Conservation (phyloP, 2,113 vertebrate genomes). For the Brachypodius melanocephalos region DNA sequence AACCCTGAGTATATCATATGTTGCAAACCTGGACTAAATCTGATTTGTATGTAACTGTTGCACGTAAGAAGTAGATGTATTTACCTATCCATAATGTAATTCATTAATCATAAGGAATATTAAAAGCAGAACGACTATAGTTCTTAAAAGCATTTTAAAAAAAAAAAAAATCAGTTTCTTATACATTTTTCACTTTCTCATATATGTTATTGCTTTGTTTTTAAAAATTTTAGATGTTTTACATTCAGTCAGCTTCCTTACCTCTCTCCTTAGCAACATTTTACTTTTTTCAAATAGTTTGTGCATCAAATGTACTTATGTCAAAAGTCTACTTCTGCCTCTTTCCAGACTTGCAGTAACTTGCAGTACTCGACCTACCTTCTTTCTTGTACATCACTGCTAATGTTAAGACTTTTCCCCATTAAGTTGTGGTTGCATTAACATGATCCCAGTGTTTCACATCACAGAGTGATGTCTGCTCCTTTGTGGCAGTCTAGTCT, state of each 20-base stretch:
- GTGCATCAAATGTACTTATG: not conserved
- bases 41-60: not conserved
- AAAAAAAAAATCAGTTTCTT: not conserved
- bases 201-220: not conserved
- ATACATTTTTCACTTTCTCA: not conserved
- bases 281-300: not conserved
- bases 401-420: not conserved
- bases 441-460: not conserved
- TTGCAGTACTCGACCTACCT: not conserved
- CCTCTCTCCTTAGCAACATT: not conserved
- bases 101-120: not conserved
- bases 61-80: not conserved
- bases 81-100: not conserved
- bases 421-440: not conserved
- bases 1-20: not conserved
- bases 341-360: not conserved
- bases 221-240: not conserved
- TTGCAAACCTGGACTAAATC: not conserved
- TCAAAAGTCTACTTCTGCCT: not conserved
- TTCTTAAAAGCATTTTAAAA: not conserved
- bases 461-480: not conserved
- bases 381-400: not conserved
- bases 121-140: not conserved
- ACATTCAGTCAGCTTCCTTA: not conserved
- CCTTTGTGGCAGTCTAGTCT: not conserved